A percentile compares a stretch with the other conserved stretches of the same genome.
phyloP scores from a whole-genome alignment of 2,888 invertebrate genomes.

The Acrobasis repandana region DNA sequence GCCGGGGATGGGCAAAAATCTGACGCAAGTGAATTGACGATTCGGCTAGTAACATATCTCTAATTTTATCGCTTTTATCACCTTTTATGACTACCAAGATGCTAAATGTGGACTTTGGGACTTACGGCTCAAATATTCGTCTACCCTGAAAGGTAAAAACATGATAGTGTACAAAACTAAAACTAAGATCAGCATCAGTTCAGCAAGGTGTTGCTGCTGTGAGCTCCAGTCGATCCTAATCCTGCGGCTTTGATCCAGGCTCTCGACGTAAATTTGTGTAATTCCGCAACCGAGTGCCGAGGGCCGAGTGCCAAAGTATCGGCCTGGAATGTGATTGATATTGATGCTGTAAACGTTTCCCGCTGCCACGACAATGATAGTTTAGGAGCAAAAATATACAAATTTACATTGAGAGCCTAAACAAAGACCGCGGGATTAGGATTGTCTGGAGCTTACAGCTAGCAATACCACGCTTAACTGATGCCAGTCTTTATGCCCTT shows the following conservation, averaged over 20 bases:
- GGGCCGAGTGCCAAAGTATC: slow-evolving; percentile 82
- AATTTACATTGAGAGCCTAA: slow-evolving; percentile 79
- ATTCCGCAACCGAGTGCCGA: slow-evolving; percentile 80
- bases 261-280: slow-evolving; percentile 80
- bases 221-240: slow-evolving; percentile 73
- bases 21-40: too few relatives aligned
- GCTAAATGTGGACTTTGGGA: too few relatives aligned
- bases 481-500: slow-evolving; percentile 57
- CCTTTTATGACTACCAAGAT: too few relatives aligned
- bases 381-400: slow-evolving; percentile 65
- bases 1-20: too few relatives aligned
- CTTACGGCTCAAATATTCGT: too few relatives aligned
- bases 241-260: slow-evolving; percentile 68
- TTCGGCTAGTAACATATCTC: too few relatives aligned
- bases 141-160: too few relatives aligned
- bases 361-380: slow-evolving; percentile 31
- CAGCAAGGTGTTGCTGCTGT: slow-evolving; percentile 71
- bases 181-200: slow-evolving; percentile 63
- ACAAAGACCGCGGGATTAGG: slow-evolving; percentile 72
- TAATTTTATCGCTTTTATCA: too few relatives aligned
- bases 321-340: slow-evolving; percentile 78
- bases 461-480: slow-evolving; percentile 70
- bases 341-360: slow-evolving; percentile 58
- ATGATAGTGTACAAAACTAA: too few relatives aligned
- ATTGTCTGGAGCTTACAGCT: slow-evolving; percentile 68